Evolutionary conservation across 2,113 vertebrate species (phyloP), one percentile per base, ranked within the genome.

Genomic region (Pogona vitticeps): DNA sequence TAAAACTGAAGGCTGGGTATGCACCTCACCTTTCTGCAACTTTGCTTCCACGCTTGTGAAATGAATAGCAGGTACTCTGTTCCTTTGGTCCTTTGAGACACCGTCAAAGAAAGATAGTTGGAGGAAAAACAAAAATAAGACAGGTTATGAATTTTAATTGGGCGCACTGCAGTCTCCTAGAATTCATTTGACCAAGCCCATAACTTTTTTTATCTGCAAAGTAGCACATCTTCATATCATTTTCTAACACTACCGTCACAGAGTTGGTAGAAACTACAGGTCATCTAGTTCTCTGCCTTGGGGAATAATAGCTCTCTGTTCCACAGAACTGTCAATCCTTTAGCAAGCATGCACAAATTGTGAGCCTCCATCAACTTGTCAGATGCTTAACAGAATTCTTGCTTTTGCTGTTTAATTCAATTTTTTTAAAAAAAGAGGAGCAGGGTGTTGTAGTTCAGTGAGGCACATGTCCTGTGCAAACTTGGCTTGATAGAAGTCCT

Each of bases 111-210:
- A 56, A 78, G 63, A 31, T 12, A 71, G 12, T 82, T 85, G n/a
- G 42, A 36, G n/a, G 23, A 68, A 78, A 52, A 85, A 33, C 20
- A 76, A 85, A 77, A 77, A 85, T 65, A 42, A 77, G 33, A 38
- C 2, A 36, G n/a, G 33, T 31, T 26, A 23, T 58, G n/a, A 76
- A 82, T 31, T 52, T 75, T 36, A 86, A 42, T 26, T 31, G 10
- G 73, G 36, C 36, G 71, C 14, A 61, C 2, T 80, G 20, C 65
- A 80, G 52, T 2, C 7, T 17, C 40, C 0, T 80, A 42, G 26
- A 26, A 59, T 58, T 71, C 36, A 59, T 71, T 42, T 80, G 76
- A 73, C 13, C 38, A 42, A 61, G 59, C 20, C 26, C 6, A 58
- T 70, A 36, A 7, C 36, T 59, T 33, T 83, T 73, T 38, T 40